Evolutionary conservation across 2,888 invertebrate genomes (phyloP).

Genomic region (Pseudolycoriella hygida): DNA sequence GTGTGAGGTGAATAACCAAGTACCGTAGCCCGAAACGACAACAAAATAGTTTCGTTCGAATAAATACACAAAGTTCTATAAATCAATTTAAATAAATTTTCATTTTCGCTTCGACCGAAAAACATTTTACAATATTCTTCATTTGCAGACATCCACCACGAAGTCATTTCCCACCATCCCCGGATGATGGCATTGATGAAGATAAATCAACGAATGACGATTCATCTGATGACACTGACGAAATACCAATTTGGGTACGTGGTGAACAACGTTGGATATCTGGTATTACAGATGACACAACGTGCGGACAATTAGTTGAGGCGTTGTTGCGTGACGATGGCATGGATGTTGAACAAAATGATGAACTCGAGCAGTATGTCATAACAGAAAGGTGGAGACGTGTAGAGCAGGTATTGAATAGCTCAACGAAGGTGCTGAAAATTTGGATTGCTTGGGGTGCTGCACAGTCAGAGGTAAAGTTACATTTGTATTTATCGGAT

Average conservation of each 20-base stretch:
- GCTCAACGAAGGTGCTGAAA: slow-evolving; percentile 47
- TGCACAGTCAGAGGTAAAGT: slow-evolving; percentile 36
- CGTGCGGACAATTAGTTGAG: slow-evolving; percentile 59
- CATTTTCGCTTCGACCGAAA: no score
- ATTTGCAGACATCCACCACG: no score
- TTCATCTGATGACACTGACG: slow-evolving; percentile 23
- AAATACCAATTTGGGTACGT: slow-evolving; percentile 56
- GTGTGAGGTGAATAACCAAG: no score
- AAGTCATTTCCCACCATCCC: no score
- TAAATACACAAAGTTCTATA: no score
- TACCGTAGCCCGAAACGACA: no score
- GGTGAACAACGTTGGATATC: slow-evolving; percentile 67
- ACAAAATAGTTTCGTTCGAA: no score
- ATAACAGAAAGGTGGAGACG: slow-evolving; percentile 55
- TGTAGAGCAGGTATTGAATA: slow-evolving; percentile 51
- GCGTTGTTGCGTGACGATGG: slow-evolving; percentile 43
- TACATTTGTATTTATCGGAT: not conserved
- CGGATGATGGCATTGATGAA: no score
- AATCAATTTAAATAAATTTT: no score
- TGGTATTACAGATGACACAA: slow-evolving; percentile 56
- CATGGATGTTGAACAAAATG: slow-evolving; percentile 10
- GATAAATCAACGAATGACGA: no score
- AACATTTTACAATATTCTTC: no score
- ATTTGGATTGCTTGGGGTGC: slow-evolving; percentile 62
- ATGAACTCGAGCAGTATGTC: slow-evolving; percentile 33